Base-by-base conservation (phyloP, 2,797 vertebrate species). In the Fundulus diaphanus region DNA sequence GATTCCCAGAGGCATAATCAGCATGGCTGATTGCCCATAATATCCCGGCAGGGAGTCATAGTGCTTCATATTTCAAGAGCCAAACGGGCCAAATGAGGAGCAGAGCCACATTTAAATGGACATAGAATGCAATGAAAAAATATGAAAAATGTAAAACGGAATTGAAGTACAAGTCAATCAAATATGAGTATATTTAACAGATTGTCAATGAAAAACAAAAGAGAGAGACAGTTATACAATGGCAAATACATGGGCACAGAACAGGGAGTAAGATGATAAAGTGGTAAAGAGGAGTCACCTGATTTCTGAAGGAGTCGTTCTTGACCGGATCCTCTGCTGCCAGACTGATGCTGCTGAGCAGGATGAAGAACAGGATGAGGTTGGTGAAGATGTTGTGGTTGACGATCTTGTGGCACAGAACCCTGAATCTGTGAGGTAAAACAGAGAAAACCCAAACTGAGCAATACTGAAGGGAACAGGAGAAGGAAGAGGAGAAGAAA, bases 311-410 rank as follows among this genome's bases (percentile, higher is more conserved):
- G 82, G 98, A 99, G 85, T 96, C 94, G 68, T 97, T 96, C 80
- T 96, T 93, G 73, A 99, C 98, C 0, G 98, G 98, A 86, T 99
- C 98, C 89, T 99, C 98, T 1, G 98, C 98, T 54, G 98, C 98
- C 93, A 99, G 92, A 73, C 98, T 99, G 88, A 99, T 97, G 94
- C 98, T 99, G 94, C 98, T 99, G 91, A 99, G 97, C 94, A 99
- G 95, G 91, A 99, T 99, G 96, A 99, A 99, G 94, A 99, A 98
- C 48, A 99, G 97, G 95, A 99, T 99, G 93, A 99, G 96, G 95
- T 99, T 99, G 95, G 98, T 99, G 96, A 99, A 99, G 94, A 99
- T 96, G 78, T 98, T 98, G 93, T 99, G 96, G 11, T 99, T 99
- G 88, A 99, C 98, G 15, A 99, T 98, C 85, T 96, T 97, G 90